Evolutionary conservation across 2,797 vertebrate species (phyloP), one percentile per base, ranked within the genome.

Genomic region (Rhynchotus rufescens): DNA sequence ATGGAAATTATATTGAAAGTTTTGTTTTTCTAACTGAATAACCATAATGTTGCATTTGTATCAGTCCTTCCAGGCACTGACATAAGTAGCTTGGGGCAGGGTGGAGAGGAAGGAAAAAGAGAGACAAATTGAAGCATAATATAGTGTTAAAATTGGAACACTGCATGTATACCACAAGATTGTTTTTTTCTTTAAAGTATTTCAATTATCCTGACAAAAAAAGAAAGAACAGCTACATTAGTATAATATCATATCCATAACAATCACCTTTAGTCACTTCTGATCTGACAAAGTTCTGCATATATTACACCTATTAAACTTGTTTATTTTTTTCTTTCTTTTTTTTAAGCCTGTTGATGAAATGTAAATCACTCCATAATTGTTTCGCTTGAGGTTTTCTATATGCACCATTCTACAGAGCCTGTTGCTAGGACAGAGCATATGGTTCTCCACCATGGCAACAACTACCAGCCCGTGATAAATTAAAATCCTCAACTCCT

Each of bases 181-280:
- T 92, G 44, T 79, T 87, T 96, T 96, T 95, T 94, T 78, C 81
- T 93, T 96, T 81, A 69, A 95, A 95, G 71, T 85, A 83, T 96
- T 97, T 96, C 86, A 96, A 44, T 97, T 94, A 97, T 86, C 79
- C 75, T 94, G 86, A 86, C 77, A 81, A 82, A 80, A 79, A 88
- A 89, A 80, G 86, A 76, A 90, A 86, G 79, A 95, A 75, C 68
- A 92, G 61, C 73, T 88, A 87, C 62, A 59, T 96, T 94, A 94
- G 20, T 85, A 89, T 74, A 32, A 40, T 87, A 92, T 91, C 96
- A 94, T 96, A 97, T 97, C 81, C 45, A 4, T 88, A 93, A 79
- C 73, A 81, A 60, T 64, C 59, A 59, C 84, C 77, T 95, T 96
- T 90, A 91, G 84, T 95, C 84, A 66, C 42, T 94, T 94, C 86